These are phyloP conservation scores for Drosophila neotestacea DNA, from an alignment of 2,888 invertebrate genomes.

Conservation along the genomic window DNA sequence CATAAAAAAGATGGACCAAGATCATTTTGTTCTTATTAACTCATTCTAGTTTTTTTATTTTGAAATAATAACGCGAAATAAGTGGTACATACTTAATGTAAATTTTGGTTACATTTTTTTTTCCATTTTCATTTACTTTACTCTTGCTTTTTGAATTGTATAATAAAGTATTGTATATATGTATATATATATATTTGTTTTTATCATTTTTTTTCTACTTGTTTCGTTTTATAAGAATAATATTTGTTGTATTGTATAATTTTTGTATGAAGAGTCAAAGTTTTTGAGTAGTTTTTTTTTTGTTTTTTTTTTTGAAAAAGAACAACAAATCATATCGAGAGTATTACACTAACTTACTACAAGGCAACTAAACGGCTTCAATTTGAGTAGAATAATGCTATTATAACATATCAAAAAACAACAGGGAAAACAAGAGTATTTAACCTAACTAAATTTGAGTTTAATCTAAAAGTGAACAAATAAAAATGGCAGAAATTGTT, in stretches of 20 bases:
- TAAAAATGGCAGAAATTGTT: conserved; percentile 68
- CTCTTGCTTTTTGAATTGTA: conserved; percentile 55
- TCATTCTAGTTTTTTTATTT: conserved; percentile 71
- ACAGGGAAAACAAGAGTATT: conserved; percentile 34
- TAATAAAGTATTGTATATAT: conserved; percentile 64
- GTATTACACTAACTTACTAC: conserved; percentile 76
- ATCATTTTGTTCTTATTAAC: conserved; percentile 30
- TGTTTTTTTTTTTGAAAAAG: conserved; percentile 31
- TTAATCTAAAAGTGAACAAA: conserved; percentile 30
- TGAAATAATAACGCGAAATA: conserved; percentile 64
- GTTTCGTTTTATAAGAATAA: conserved; percentile 69
- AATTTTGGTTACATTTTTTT: conserved; percentile 49
- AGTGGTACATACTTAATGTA: conserved; percentile 53
- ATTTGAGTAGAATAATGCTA: conserved; percentile 56
- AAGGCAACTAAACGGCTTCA: conserved; percentile 83
- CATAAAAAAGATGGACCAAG: not conserved
- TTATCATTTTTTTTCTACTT: conserved; percentile 49
- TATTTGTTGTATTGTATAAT: conserved; percentile 60
- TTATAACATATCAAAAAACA: conserved; percentile 38
- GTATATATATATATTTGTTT: conserved; percentile 32
- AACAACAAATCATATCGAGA: conserved; percentile 61
- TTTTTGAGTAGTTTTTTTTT: conserved; percentile 43
- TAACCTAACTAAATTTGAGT: conserved; percentile 44
- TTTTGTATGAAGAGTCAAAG: conserved; percentile 62
- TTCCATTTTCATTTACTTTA: conserved; percentile 35